Evolutionary conservation across 2,797 vertebrate species (phyloP), one percentile per base, ranked within the genome.

Genomic region (Lagocephalus sceleratus): DNA sequence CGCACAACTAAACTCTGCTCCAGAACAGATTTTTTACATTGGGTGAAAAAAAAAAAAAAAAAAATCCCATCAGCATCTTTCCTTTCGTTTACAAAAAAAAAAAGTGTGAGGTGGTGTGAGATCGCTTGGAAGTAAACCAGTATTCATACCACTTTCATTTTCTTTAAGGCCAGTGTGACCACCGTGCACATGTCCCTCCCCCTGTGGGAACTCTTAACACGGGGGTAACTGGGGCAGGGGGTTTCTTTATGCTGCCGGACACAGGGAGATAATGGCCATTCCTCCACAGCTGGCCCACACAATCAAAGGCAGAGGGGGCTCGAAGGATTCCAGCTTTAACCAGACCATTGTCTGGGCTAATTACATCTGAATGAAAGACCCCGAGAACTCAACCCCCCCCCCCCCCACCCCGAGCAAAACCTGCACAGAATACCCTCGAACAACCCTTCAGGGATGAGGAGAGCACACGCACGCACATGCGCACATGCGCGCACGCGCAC

Each of bases 291-390:
- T 88, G 90, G 89, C 84, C 86, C 83, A 87, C 84, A 89, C 89
- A 90, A 89, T 91, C 89, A 92, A 89, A 91, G 81, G 56, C 76
- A 86, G 82, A 87, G 80, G 85, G 85, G 88, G 87, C 87, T 88
- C 72, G 46, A 74, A 89, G 88, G 90, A 91, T 89, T 92, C 90
- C 90, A 93, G 93, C 93, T 93, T 94, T 95, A 97, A 94, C 94
- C 92, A 93, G 92, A 73, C 90, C 90, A 95, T 94, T 94, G 89
- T 95, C 88, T 89, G 86, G 90, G 88, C 92, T 95, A 97, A 95
- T 94, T 97, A 92, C 91, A 94, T 94, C 92, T 93, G 93, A 96
- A 94, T 95, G 91, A 89, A 85, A 91, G 92, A 93, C 90, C 90
- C 87, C 87, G 84, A 91, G 90, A 90, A 88, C 88, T 85, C 87